Evolutionary conservation across 2,888 invertebrate species (phyloP), one percentile per base, ranked within the genome.

Genomic region (Eupithecia centaureata): DNA sequence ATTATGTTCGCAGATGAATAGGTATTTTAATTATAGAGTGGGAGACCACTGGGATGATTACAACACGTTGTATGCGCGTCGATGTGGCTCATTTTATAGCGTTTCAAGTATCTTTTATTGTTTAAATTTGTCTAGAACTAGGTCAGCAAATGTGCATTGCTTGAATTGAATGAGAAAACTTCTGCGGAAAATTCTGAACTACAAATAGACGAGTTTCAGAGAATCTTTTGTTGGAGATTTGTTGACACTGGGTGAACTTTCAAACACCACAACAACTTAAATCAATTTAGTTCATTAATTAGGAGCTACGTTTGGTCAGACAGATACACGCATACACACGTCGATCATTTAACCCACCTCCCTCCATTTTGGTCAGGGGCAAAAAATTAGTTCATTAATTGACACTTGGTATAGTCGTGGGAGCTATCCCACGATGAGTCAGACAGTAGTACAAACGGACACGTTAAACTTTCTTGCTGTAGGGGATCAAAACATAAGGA

Each of bases 21-120:
- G 22, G 47, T 47, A 47, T 42, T n/a, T 33, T 33, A 33, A n/a
- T 47, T 47, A 47, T 47, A 47, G 47, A 22, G 18, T 22, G 18
- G 42, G 22, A 47, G 47, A 47, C 47, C 47, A 47, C 47, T 47
- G 51, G 64, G 51, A 74, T 71, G 67, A 38, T 38, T 71, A 67
- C 65, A 58, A 71, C 68, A 68, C 59, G 38, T 61, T 69, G 57
- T 61, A 30, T 61, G 27, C 13, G 33, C 18, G 47, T 47, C 47
- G 47, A 38, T n/a, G 38, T 18, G 18, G 42, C 18, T 12, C 22
- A 47, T 22, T 47, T 22, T 22, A 22, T 22, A 42, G 18, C 18
- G 8, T 47, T 47, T 47, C 10, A 47, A 47, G 47, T 47, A 47
- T 47, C 47, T 22, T 18, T 47, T 18, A 47, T 2, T 47, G 47